phyloP scores from a whole-genome alignment of 2,888 invertebrate species.

The Melipona beecheii region DNA sequence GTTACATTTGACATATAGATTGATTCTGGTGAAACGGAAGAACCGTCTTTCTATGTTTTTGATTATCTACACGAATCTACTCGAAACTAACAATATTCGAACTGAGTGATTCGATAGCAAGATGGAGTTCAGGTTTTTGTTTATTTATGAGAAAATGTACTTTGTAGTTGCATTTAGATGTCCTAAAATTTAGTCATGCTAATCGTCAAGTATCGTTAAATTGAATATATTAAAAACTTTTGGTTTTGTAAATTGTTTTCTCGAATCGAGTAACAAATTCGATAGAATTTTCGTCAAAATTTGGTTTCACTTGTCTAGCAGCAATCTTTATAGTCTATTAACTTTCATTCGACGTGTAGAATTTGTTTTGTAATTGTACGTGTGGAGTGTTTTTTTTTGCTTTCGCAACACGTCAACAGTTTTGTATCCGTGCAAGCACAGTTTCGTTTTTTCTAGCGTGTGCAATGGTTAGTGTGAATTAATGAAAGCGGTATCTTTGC shows the following conservation, averaged over 20 bases:
- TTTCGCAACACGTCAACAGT: constrained; percentile 43
- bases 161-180: constrained; percentile 63
- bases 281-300: neutral
- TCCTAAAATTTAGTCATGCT: constrained; percentile 29
- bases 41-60: constrained; percentile 31
- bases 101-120: neutral
- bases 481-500: constrained; percentile 7
- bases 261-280: neutral
- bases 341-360: neutral
- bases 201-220: constrained; percentile 3
- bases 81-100: neutral
- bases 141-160: constrained; percentile 8
- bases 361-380: constrained; percentile 26
- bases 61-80: constrained; percentile 7
- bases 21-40: constrained; percentile 43
- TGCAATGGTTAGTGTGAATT: constrained; percentile 14
- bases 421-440: constrained; percentile 29
- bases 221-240: neutral
- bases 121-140: neutral
- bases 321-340: neutral
- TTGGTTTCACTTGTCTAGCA: neutral
- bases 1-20: neutral
- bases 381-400: constrained; percentile 49
- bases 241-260: neutral
- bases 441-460: constrained; percentile 15